Evolutionary conservation across 2,888 invertebrate species (phyloP).

Genomic region (Beris morrisii): DNA sequence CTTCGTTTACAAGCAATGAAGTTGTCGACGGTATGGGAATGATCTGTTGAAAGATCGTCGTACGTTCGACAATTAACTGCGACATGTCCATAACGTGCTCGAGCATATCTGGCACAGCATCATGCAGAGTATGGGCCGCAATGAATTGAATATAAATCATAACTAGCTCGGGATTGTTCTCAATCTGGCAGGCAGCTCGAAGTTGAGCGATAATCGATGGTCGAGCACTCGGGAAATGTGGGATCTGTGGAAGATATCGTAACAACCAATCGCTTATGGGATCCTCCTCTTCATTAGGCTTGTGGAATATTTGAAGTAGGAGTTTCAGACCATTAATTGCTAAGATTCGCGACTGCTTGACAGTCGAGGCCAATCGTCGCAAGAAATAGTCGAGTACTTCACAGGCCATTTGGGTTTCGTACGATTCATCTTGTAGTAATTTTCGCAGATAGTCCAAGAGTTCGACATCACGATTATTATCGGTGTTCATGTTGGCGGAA

Average conservation of each 20-base stretch:
- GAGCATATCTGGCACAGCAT: conserved; percentile 67
- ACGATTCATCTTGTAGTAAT: conserved; percentile 58
- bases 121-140: conserved; percentile 70
- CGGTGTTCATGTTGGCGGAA: conserved; percentile 67
- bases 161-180: conserved; percentile 74
- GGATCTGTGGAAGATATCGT: conserved; percentile 69
- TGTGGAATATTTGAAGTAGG: conserved; percentile 58
- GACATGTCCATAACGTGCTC: conserved; percentile 80
- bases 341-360: conserved; percentile 73
- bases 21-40: conserved; percentile 61
- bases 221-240: conserved; percentile 75
- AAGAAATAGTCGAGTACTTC: conserved; percentile 91
- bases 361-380: conserved; percentile 78
- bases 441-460: conserved; percentile 64
- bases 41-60: conserved; percentile 81
- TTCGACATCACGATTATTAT: conserved; percentile 69
- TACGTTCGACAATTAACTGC: conserved; percentile 87
- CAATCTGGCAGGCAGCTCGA: conserved; percentile 87
- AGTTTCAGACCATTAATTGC: conserved; percentile 73
- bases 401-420: conserved; percentile 66
- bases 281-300: conserved; percentile 53
- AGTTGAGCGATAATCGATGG: conserved; percentile 71
- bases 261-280: conserved; percentile 59
- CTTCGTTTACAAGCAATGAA: conserved; percentile 45
- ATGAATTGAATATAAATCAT: conserved; percentile 86